phyloP scores from a whole-genome alignment of 2,888 invertebrate species.

The Aporophyla nigra region DNA sequence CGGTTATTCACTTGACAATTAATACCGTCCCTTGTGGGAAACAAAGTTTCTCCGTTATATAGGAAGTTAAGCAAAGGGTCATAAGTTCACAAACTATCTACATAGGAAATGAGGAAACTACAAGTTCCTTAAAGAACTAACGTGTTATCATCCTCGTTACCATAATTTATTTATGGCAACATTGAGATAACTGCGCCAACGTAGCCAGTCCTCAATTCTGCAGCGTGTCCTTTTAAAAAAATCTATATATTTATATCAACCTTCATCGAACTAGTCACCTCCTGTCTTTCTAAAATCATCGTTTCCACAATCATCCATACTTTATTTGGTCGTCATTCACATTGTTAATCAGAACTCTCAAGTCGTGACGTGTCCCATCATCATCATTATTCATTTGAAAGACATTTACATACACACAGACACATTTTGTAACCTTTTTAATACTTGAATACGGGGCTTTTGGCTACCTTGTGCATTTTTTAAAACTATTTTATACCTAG shows the following conservation, averaged over 20 bases:
- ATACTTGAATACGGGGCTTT: too few species aligned
- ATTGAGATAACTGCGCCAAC: too few species aligned
- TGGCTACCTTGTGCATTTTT: too few species aligned
- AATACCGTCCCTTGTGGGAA: constrained; percentile 3
- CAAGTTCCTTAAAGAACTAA: background rate
- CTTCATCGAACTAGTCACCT: background rate
- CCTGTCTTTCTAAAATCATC: background rate
- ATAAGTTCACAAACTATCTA: constrained; percentile 31
- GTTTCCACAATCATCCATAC: background rate
- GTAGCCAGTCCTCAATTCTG: too few species aligned
- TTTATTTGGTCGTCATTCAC: background rate
- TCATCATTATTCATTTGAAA: background rate
- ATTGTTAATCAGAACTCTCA: too few species aligned
- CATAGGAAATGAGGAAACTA: background rate
- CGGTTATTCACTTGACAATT: constrained; percentile 8
- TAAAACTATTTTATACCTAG: too few species aligned
- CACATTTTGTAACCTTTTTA: too few species aligned
- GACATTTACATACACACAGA: too few species aligned
- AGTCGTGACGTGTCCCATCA: too few species aligned
- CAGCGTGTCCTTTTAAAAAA: too few species aligned
- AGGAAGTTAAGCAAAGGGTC: constrained; percentile 22
- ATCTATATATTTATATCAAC: too few species aligned
- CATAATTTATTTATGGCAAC: background rate
- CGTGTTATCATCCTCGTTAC: too few species aligned
- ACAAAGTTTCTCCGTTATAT: constrained; percentile 21